Evolutionary conservation across 1,140 invertebrate species (phyloP).

Genomic region (Aphaenogaster floridana): DNA sequence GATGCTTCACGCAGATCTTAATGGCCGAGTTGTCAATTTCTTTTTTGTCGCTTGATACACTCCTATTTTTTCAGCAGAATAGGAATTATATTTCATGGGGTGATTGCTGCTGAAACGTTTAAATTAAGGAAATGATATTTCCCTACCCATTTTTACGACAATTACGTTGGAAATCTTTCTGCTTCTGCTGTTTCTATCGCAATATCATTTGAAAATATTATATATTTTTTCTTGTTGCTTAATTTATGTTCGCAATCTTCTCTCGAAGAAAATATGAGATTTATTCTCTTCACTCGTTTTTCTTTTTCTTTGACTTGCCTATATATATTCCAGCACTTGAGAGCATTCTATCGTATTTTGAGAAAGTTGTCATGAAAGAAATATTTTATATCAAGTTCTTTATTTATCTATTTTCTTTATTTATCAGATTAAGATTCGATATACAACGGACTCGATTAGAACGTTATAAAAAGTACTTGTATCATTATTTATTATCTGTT

Average conservation of each 20-base stretch:
- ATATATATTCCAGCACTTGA: neutral
- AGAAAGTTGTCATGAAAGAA: neutral
- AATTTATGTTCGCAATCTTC: neutral
- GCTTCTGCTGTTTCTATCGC: neutral
- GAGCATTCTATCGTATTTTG: neutral
- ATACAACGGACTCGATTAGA: neutral
- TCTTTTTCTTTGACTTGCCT: neutral
- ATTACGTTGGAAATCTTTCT: slow-evolving; percentile 4
- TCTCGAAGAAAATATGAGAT: neutral
- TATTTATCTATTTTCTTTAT: neutral
- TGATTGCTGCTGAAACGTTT: neutral
- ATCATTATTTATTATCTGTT: neutral
- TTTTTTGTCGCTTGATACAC: neutral
- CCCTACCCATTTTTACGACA: neutral
- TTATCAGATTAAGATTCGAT: neutral
- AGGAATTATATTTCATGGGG: neutral
- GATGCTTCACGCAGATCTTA: slow-evolving; percentile 17
- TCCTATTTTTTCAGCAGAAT: neutral
- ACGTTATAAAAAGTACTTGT: neutral
- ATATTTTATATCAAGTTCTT: neutral
- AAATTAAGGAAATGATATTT: neutral
- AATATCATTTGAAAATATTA: neutral
- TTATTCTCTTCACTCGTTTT: neutral
- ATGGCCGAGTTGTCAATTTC: slow-evolving; percentile 9
- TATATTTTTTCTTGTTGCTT: neutral